A percentile compares a stretch with the other conserved stretches of the same genome.
phyloP scores from a whole-genome alignment of 2,797 vertebrate species.

The Melopsittacus undulatus region DNA sequence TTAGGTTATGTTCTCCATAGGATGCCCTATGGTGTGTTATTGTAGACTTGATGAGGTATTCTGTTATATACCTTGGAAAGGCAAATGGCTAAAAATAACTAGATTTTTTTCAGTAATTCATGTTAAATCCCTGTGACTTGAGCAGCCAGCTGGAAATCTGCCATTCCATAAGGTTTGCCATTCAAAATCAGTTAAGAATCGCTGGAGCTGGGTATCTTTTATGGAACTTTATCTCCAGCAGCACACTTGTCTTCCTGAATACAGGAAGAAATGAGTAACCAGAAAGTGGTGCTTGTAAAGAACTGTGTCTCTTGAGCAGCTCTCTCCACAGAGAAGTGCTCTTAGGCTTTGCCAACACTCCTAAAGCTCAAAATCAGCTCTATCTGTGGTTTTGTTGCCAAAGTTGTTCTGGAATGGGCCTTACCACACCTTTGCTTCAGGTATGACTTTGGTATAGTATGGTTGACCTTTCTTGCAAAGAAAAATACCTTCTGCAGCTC shows the following conservation, averaged over 20 bases:
- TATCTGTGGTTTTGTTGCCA: not conserved
- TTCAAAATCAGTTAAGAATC: not conserved
- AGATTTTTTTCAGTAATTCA: not conserved
- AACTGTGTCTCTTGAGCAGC: accelerated
- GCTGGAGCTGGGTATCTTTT: not conserved
- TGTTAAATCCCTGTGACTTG: not conserved
- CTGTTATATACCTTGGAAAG: not conserved
- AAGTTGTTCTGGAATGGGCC: not conserved
- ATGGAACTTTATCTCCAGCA: not conserved
- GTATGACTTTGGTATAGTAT: not conserved
- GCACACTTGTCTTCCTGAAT: not conserved
- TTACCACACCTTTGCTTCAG: accelerated
- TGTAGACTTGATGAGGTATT: not conserved
- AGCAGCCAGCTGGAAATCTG: not conserved
- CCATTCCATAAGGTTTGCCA: not conserved
- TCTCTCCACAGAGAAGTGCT: not conserved
- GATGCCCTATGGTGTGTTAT: not conserved
- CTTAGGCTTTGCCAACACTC: not conserved
- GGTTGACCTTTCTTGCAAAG: not conserved
- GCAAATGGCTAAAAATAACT: not conserved
- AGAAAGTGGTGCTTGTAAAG: not conserved
- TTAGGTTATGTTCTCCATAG: not conserved
- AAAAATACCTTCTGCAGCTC: not conserved
- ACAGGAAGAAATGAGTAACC: not conserved
- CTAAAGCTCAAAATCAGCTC: not conserved